These are phyloP conservation scores for Pheucticus melanocephalus DNA, from an alignment of 2,113 vertebrate species.

Conservation along the genomic window DNA sequence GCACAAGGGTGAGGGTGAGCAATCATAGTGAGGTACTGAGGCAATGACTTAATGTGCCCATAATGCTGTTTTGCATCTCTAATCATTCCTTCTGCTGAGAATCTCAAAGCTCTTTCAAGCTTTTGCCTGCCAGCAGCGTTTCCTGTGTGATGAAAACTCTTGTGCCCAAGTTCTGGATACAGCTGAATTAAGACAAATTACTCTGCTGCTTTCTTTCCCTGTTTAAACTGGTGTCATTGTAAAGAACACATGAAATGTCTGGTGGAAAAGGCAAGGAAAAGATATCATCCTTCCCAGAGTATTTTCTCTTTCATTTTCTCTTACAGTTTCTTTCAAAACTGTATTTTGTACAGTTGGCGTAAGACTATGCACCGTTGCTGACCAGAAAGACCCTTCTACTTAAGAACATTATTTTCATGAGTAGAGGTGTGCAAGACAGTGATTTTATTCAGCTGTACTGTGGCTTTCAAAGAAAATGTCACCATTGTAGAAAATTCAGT, in stretches of 20 bases:
- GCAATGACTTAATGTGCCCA: accelerated
- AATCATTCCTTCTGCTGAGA: background rate
- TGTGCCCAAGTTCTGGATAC: background rate
- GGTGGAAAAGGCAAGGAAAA: background rate
- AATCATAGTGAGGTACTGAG: background rate
- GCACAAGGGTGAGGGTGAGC: background rate
- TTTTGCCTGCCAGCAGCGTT: background rate
- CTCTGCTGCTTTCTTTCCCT: background rate
- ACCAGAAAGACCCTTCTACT: background rate
- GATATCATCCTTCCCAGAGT: background rate
- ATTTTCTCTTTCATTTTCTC: background rate
- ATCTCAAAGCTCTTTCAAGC: background rate
- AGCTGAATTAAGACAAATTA: background rate
- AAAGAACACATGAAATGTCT: background rate
- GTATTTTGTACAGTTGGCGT: background rate
- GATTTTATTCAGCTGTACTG: background rate
- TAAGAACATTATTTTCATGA: background rate
- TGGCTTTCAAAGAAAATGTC: background rate
- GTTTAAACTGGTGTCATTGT: background rate
- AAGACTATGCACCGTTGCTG: background rate
- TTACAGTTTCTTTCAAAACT: too few species aligned
- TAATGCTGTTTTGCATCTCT: background rate
- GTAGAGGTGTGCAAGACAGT: background rate
- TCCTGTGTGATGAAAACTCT: background rate
- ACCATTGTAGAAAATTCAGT: background rate